phyloP scores from a whole-genome alignment of 2,797 vertebrate genomes.

The Champsocephalus gunnari region DNA sequence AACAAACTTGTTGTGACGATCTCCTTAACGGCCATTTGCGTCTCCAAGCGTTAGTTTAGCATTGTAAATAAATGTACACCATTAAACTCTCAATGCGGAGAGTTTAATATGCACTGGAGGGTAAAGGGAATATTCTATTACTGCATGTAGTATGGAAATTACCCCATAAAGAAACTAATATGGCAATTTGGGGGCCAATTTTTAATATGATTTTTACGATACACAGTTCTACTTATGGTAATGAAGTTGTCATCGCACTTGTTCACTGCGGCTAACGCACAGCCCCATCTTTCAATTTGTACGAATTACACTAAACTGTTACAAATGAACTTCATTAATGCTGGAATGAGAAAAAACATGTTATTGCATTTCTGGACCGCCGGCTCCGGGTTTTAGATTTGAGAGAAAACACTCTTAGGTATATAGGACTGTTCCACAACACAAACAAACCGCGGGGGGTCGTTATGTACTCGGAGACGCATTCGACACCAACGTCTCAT shows the following conservation, averaged over 20 bases:
- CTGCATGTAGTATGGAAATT: constrained; percentile 97
- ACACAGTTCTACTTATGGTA: constrained; percentile 98
- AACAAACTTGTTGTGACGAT: constrained; percentile 38
- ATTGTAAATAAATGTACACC: constrained; percentile 71
- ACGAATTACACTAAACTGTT: constrained; percentile 88
- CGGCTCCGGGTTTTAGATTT: constrained; percentile 83
- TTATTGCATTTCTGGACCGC: constrained; percentile 83
- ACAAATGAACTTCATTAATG: constrained; percentile 89
- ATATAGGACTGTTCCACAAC: constrained; percentile 77
- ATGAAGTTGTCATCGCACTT: constrained; percentile 99
- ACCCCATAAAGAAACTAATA: constrained; percentile 99
- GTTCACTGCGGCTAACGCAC: constrained; percentile 94
- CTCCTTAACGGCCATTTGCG: constrained; percentile 39
- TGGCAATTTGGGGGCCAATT: constrained; percentile 98
- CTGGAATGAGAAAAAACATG: constrained; percentile 79
- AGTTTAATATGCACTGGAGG: constrained; percentile 99
- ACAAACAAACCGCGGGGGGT: constrained; percentile 85
- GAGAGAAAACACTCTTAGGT: constrained; percentile 78
- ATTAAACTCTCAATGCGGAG: constrained; percentile 87
- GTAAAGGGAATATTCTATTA: constrained; percentile 99
- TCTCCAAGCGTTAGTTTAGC: constrained; percentile 41
- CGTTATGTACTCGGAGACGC: constrained; percentile 73
- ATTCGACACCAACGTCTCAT: constrained; percentile 73
- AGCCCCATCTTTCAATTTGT: constrained; percentile 93
- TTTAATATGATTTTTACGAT: constrained; percentile 99